Evolutionary conservation across 2,888 invertebrate species (phyloP).

Genomic region (Melanargia galathea): DNA sequence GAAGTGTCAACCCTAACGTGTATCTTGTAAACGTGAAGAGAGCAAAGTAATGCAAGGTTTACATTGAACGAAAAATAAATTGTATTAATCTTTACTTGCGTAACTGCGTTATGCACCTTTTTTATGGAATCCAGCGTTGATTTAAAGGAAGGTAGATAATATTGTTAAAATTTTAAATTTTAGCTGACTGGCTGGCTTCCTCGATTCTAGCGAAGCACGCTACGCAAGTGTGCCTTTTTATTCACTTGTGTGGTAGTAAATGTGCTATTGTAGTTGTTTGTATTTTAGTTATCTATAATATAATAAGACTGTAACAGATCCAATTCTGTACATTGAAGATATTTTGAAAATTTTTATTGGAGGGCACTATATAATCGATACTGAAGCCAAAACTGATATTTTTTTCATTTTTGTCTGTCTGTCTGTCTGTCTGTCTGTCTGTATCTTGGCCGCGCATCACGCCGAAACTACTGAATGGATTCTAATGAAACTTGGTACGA

Average conservation of each 20-base stretch:
- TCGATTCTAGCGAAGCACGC: not conserved
- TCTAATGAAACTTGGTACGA: too few species aligned
- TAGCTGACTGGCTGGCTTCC: not conserved
- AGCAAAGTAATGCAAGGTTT: not conserved
- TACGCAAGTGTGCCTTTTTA: not conserved
- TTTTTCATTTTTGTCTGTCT: too few species aligned
- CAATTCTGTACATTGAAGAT: too few species aligned
- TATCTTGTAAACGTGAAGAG: too few species aligned
- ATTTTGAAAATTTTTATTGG: too few species aligned
- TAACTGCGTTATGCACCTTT: not conserved
- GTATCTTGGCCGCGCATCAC: too few species aligned
- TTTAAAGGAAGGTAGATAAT: not conserved
- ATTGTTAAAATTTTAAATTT: conserved; percentile 8
- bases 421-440: too few species aligned
- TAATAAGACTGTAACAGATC: too few species aligned
- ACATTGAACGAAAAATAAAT: not conserved
- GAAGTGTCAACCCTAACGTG: not conserved
- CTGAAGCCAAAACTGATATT: too few species aligned
- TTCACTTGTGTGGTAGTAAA: not conserved
- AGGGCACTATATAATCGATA: too few species aligned
- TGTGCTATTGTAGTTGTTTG: conserved; percentile 1
- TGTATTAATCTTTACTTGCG: not conserved
- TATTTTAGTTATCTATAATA: not conserved
- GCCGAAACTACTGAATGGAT: too few species aligned
- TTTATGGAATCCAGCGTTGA: conserved; percentile 6